Evolutionary conservation across 2,888 invertebrate species (phyloP).

Genomic region (Rhagophthalmus giganteus): DNA sequence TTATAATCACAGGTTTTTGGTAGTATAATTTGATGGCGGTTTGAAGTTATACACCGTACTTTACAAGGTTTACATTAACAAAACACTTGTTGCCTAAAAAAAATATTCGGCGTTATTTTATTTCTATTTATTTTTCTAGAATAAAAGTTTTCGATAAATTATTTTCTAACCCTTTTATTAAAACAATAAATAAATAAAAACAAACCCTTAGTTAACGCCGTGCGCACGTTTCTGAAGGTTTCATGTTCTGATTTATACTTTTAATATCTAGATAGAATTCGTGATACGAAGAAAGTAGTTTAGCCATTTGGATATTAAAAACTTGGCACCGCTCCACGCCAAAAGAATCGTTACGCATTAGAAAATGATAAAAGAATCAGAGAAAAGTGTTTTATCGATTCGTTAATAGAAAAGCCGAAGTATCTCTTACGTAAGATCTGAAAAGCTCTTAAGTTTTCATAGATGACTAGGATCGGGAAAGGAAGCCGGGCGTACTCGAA

Average conservation of each 20-base stretch:
- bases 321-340: not conserved
- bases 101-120: too few species aligned
- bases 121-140: too few species aligned
- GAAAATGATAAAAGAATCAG: not conserved
- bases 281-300: not conserved
- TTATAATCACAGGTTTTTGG: too few species aligned
- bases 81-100: too few species aligned
- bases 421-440: constrained; percentile 12
- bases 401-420: constrained; percentile 10
- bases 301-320: not conserved
- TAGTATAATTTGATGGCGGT: too few species aligned
- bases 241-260: not conserved
- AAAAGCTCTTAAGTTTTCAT: constrained; percentile 15
- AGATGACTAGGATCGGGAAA: constrained; percentile 11
- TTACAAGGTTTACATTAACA: too few species aligned
- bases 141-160: too few species aligned
- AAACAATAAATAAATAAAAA: too few species aligned
- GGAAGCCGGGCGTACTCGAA: constrained; percentile 9
- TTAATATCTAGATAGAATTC: not conserved
- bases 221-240: too few species aligned
- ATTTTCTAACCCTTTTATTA: too few species aligned
- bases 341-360: not conserved
- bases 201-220: too few species aligned
- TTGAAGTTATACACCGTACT: too few species aligned
- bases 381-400: constrained; percentile 15